Evolutionary conservation across 37 sponge, comb jelly and placozoan species (phyloP).

Genomic region (Ianthella basta): DNA sequence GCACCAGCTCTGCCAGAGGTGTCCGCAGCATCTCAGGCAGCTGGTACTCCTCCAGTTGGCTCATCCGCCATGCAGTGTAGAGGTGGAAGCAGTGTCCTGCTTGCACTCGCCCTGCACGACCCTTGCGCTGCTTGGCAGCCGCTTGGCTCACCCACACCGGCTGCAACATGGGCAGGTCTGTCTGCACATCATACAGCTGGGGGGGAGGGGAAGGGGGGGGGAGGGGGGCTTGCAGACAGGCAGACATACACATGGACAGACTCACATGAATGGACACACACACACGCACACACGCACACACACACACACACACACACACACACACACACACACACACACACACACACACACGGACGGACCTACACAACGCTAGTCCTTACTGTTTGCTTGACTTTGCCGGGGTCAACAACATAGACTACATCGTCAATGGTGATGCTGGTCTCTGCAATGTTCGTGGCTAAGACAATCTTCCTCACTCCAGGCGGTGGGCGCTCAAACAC

Average conservation of each 20-base stretch:
- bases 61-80: conserved; percentile 48
- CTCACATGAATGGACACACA: not conserved
- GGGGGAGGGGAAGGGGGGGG: not conserved
- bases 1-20: conserved; percentile 79
- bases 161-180: conserved; percentile 69
- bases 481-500: conserved; percentile 84
- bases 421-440: conserved; percentile 93
- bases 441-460: conserved; percentile 91
- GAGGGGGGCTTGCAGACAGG: not conserved
- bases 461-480: conserved; percentile 79
- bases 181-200: conserved; percentile 68
- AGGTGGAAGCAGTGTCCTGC: conserved; percentile 73
- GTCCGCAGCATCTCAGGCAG: conserved; percentile 81
- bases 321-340: conserved; percentile 6
- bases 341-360: not conserved
- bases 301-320: not conserved
- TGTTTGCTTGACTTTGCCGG: conserved; percentile 86
- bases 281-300: conserved; percentile 17
- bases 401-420: conserved; percentile 90
- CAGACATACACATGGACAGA: not conserved
- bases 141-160: conserved; percentile 86
- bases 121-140: conserved; percentile 81
- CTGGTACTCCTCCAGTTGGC: conserved; percentile 69
- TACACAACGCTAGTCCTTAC: conserved; percentile 31
- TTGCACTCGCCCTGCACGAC: conserved; percentile 89